Percentiles rank a stretch among this genome's conserved stretches.
Conservation (phyloP, 2,888 invertebrate genomes). For the Drosophila mayaguana region DNA sequence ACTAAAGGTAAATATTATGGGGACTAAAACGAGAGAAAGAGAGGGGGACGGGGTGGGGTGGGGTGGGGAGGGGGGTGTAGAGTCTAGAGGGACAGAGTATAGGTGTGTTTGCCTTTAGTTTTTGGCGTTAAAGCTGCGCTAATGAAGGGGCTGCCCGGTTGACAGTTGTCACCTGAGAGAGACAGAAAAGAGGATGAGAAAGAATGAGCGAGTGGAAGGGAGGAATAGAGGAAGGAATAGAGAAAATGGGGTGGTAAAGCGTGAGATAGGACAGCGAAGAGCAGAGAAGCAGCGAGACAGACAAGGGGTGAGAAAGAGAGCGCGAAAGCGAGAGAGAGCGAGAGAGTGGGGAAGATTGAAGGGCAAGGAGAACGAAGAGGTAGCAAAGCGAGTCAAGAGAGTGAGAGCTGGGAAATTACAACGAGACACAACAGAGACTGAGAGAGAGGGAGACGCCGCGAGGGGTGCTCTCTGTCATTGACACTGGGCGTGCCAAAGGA, state of each 20-base stretch:
- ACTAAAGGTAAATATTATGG: slow-evolving; percentile 11
- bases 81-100: background rate
- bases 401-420: background rate
- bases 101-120: slow-evolving; percentile 21
- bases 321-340: background rate
- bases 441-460: background rate
- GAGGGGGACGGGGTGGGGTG: background rate
- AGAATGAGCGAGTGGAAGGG: background rate
- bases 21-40: background rate
- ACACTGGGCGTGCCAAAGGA: slow-evolving; percentile 67
- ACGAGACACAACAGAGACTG: background rate
- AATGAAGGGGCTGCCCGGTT: slow-evolving; percentile 47
- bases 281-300: background rate
- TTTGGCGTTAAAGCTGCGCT: slow-evolving; percentile 54
- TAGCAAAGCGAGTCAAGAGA: background rate
- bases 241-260: background rate
- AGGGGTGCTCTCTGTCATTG: slow-evolving; percentile 58
- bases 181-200: background rate
- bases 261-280: background rate
- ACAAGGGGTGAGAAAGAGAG: background rate
- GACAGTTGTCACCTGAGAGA: slow-evolving; percentile 28
- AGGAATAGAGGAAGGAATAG: background rate
- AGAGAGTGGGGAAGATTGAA: background rate
- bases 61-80: background rate
- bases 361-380: background rate